These are phyloP conservation scores for Lymantria dispar DNA, from an alignment of 2,888 invertebrate species.

Conservation along the genomic window DNA sequence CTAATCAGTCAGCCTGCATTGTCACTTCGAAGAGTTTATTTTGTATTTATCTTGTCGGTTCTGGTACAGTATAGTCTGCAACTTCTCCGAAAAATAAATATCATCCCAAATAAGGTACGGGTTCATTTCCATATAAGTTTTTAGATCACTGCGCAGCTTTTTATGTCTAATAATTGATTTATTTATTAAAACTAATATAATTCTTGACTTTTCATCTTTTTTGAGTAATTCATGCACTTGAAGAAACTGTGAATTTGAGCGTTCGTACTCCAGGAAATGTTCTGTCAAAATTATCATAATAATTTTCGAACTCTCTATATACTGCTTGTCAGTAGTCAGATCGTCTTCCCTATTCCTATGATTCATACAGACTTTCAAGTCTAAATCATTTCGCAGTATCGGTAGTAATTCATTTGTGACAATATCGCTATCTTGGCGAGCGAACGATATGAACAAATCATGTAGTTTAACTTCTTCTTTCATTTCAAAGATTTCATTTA, in stretches of 20 bases:
- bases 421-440: too few species aligned
- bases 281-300: too few species aligned
- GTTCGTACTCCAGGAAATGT: too few species aligned
- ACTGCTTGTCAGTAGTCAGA: too few species aligned
- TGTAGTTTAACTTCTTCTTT: not conserved
- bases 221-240: not conserved
- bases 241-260: too few species aligned
- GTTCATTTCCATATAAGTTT: not conserved
- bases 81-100: not conserved
- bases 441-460: not conserved
- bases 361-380: not conserved
- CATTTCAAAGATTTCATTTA: not conserved
- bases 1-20: too few species aligned
- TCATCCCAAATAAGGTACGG: not conserved
- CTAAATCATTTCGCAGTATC: not conserved
- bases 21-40: not conserved
- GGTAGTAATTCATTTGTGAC: not conserved
- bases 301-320: too few species aligned
- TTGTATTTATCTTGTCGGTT: not conserved
- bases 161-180: not conserved
- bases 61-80: not conserved
- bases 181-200: not conserved
- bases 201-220: not conserved
- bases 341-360: too few species aligned
- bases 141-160: not conserved